Conservation (phyloP, 1,140 invertebrate species). For the Eriocheir sinensis region DNA sequence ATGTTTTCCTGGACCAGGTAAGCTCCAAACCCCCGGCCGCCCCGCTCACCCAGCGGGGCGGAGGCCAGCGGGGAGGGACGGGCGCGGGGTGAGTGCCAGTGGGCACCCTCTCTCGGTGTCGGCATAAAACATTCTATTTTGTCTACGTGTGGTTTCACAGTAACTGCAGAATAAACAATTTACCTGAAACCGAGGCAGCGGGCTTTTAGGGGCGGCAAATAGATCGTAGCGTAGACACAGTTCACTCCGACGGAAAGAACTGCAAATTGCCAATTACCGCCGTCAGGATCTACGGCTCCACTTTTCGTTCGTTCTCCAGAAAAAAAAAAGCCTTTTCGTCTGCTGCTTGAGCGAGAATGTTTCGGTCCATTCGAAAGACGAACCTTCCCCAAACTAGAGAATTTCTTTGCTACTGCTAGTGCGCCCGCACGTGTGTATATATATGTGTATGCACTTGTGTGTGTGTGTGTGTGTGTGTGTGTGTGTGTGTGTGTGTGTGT, state of each 20-base stretch:
- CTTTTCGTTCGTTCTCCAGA: neutral
- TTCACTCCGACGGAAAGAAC: neutral
- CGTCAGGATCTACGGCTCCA: conserved; percentile 7
- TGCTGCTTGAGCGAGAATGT: conserved; percentile 13
- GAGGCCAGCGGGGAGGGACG: neutral
- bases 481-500: conserved; percentile 22
- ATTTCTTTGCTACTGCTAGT: neutral
- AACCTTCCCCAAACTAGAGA: neutral
- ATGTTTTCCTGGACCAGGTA: neutral
- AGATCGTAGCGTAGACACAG: conserved; percentile 10
- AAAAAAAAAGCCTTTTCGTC: conserved; percentile 4
- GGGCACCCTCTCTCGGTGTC: neutral
- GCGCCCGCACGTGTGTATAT: conserved; percentile 5
- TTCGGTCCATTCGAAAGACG: neutral
- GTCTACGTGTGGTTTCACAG: neutral
- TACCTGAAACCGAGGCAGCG: neutral
- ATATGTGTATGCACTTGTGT: conserved; percentile 10
- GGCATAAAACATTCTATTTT: neutral
- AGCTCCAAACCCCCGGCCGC: neutral
- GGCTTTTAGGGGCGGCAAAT: neutral
- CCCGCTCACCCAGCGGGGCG: neutral
- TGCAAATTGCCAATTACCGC: conserved; percentile 5
- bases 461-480: conserved; percentile 22
- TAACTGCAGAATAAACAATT: conserved; percentile 17
- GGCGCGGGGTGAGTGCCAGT: neutral